Evolutionary conservation across 2,888 invertebrate species (phyloP), one percentile per base, ranked within the genome.

Genomic region (Odontothrips loti): DNA sequence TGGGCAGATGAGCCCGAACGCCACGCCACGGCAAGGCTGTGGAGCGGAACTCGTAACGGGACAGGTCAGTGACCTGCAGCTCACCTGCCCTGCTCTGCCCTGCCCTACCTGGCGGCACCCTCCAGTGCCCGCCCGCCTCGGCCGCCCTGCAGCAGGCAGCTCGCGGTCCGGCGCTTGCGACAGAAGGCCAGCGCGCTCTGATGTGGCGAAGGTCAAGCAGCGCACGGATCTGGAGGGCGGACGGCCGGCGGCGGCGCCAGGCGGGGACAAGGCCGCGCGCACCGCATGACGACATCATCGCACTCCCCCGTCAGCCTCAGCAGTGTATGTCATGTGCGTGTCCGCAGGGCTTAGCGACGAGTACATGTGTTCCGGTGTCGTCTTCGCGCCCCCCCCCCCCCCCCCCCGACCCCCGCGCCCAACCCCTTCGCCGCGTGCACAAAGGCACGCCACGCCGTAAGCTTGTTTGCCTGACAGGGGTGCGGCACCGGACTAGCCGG

Each of bases 241-340:
- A 17, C n/a, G 51, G 51, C 17, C 51, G 51, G 12, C 51, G 51
- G 17, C 58, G 20, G 17, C 58, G n/a, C 20, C 51, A 51, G 51
- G 51, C 15, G 15, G 51, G 15, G 51, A 1, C 51, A 10, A 20
- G 51, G 51, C 58, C 20, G 58, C 17, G 58, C 15, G n/a, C 15
- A 15, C 58, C 58, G 58, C 12, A 12, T 51, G 12, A 12, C 15
- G 51, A 51, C 51, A 12, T 51, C 51, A 17, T 15, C 4, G 51
- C 10, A 15, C 48, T 51, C 51, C 51, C 48, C 51, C 15, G 20
- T 51, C 20, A n/a, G 58, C 15, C 23, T 9, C 27, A 9, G 27
- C 68, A 75, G 68, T 75, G 68, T 27, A 75, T 75, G 68, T 75
- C 68, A 27, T 75, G 68, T 75, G 68, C 68, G 68, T 75, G 68